Conservation (phyloP, 2,797 vertebrate genomes). For the Pangasius sanitwongsei region DNA sequence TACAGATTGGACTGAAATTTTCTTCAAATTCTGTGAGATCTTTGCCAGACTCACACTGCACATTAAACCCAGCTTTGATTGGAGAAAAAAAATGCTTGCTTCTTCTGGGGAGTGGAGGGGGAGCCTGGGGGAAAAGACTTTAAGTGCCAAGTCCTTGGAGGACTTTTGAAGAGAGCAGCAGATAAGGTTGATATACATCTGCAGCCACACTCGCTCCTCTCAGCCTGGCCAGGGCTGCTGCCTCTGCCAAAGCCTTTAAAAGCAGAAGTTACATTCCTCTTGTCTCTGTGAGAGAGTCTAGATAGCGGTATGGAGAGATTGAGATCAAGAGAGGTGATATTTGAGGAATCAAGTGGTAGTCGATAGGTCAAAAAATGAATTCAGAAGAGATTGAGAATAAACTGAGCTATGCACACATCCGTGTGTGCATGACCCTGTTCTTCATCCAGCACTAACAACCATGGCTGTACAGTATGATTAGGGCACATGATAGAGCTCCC, state of each 20-base stretch:
- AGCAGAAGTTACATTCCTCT: slow-evolving; percentile 68
- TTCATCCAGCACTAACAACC: not conserved
- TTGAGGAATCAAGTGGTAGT: not conserved
- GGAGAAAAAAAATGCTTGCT: slow-evolving; percentile 19
- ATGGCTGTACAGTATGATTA: not conserved
- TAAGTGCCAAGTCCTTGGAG: slow-evolving; percentile 59
- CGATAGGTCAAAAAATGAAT: not conserved
- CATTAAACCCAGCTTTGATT: slow-evolving; percentile 45
- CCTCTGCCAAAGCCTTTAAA: slow-evolving; percentile 66
- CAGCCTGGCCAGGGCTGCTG: slow-evolving; percentile 58
- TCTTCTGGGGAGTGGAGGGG: slow-evolving; percentile 5
- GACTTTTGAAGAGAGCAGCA: slow-evolving; percentile 63
- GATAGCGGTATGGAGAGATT: slow-evolving; percentile 23
- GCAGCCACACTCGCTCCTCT: slow-evolving; percentile 64
- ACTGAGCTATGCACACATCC: not conserved
- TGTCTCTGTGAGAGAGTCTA: slow-evolving; percentile 58
- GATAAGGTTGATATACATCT: slow-evolving; percentile 74
- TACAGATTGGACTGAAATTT: not conserved
- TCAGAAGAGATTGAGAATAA: not conserved
- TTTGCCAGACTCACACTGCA: slow-evolving; percentile 21
- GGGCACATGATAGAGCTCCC: not conserved
- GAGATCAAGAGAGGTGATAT: slow-evolving; percentile 12
- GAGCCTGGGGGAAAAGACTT: slow-evolving; percentile 37
- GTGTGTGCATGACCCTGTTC: not conserved
- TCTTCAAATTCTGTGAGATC: slow-evolving; percentile 7